These are phyloP conservation scores for Lamprotornis superbus DNA, from an alignment of 2,113 vertebrate genomes.

Conservation along the genomic window DNA sequence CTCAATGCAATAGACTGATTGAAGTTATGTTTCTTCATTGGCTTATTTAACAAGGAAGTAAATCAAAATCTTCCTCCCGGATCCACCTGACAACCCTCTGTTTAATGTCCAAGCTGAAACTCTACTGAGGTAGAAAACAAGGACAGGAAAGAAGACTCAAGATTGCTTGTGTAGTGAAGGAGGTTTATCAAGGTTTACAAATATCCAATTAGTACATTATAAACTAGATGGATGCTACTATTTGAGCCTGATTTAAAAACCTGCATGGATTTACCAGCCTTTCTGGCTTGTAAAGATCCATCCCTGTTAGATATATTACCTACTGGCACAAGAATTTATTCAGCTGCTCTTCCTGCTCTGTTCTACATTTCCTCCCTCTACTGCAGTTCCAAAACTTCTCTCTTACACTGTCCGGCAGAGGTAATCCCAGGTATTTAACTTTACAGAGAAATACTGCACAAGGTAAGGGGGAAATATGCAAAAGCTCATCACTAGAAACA, in stretches of 20 bases:
- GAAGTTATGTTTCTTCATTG: not conserved
- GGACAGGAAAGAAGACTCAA: not conserved
- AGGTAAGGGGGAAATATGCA: not conserved
- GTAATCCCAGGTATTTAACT: not conserved
- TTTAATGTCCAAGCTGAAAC: not conserved
- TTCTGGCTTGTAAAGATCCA: not conserved
- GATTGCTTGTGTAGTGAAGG: not conserved
- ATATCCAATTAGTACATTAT: not conserved
- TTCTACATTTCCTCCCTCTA: not conserved
- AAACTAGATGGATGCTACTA: not conserved
- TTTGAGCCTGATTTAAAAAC: not conserved
- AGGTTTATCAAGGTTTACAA: not conserved
- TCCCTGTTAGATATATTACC: not conserved
- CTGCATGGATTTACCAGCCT: not conserved
- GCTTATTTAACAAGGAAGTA: constrained; percentile 1
- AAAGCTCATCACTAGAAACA: not conserved
- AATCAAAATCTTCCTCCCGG: not conserved
- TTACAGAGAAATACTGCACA: not conserved
- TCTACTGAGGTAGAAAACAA: not conserved
- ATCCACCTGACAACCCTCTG: not conserved
- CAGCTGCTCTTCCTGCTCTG: not conserved
- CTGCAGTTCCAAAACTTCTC: not conserved
- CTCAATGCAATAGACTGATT: not conserved
- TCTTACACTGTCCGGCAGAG: not conserved
- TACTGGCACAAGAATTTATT: not conserved